Percentiles rank a stretch among this genome's conserved stretches.
phyloP scores from a whole-genome alignment of 1,140 invertebrate species.

The Leptopilina clavipes region DNA sequence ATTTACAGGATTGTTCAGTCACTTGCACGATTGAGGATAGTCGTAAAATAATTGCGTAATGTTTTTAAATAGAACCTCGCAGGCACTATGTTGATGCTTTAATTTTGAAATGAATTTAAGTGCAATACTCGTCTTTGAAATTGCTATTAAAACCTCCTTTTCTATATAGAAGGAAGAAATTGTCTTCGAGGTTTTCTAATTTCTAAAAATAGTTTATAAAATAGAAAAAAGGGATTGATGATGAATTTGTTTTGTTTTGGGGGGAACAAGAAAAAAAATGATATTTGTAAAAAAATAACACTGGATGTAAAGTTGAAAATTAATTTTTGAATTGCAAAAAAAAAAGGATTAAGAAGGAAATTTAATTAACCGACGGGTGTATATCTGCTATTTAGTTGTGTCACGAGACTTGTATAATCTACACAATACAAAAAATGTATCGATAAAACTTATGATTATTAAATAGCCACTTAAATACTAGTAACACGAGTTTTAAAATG shows the following conservation, averaged over 20 bases:
- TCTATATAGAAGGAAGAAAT: no score
- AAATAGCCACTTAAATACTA: not conserved
- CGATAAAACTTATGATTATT: not conserved
- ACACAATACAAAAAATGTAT: not conserved
- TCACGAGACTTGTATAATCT: conserved; percentile 9
- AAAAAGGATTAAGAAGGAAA: not conserved
- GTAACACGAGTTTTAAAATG: not conserved
- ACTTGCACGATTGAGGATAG: not conserved
- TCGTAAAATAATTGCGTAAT: conserved; percentile 29
- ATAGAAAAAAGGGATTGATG: no score
- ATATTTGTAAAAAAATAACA: no score
- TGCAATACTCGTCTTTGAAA: not conserved
- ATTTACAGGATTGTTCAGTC: conserved; percentile 10
- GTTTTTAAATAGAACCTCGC: conserved; percentile 13
- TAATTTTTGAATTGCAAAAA: not conserved
- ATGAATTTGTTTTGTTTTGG: no score
- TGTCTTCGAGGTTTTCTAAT: not conserved
- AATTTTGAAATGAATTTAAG: conserved; percentile 13
- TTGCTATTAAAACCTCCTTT: not conserved
- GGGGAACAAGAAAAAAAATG: no score
- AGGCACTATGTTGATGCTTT: not conserved
- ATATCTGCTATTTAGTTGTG: not conserved
- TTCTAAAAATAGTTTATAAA: no score
- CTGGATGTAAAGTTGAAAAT: no score
- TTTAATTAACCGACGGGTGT: not conserved